Evolutionary conservation across 30 jellyfish, hydroid and myxozoan genomes (phyloP).

Genomic region (Aurelia aurita complex sp. Pacific): DNA sequence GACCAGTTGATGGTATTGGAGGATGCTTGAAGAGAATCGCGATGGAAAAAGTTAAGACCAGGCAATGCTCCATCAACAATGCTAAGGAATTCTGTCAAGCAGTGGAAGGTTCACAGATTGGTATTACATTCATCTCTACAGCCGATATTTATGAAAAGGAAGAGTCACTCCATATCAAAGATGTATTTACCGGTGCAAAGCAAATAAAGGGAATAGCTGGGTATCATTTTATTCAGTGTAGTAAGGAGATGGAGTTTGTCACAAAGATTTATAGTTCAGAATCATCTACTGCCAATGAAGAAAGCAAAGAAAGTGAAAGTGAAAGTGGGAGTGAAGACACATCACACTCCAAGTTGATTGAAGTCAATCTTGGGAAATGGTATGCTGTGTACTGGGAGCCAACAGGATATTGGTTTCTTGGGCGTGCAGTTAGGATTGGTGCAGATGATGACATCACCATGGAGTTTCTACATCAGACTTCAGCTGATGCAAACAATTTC

Average conservation of each 20-base stretch:
- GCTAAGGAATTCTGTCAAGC: constrained; percentile 28
- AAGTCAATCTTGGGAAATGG: constrained; percentile 17
- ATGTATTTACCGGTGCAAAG: constrained; percentile 10
- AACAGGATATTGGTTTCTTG: too few relatives aligned
- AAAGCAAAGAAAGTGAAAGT: constrained; percentile 7
- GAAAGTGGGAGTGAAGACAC: too few relatives aligned
- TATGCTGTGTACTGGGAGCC: constrained; percentile 28
- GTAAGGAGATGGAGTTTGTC: constrained; percentile 23
- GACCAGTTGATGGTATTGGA: constrained; percentile 39
- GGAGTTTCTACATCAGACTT: neutral
- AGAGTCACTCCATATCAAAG: constrained; percentile 24
- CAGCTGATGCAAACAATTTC: constrained; percentile 45
- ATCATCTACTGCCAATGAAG: neutral
- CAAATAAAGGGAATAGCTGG: constrained; percentile 34
- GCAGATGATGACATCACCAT: constrained; percentile 9
- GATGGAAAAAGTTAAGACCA: constrained; percentile 31
- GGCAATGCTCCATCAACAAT: constrained; percentile 50
- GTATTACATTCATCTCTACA: constrained; percentile 22
- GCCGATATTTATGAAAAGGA: constrained; percentile 17
- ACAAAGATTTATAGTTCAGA: constrained; percentile 8
- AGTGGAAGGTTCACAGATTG: constrained; percentile 37
- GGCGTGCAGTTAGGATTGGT: too few relatives aligned
- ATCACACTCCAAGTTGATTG: neutral
- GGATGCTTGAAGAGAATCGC: constrained; percentile 41
- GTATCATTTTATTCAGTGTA: constrained; percentile 11